Conservation (phyloP, 2,888 invertebrate species). For the Tachina grossa region DNA sequence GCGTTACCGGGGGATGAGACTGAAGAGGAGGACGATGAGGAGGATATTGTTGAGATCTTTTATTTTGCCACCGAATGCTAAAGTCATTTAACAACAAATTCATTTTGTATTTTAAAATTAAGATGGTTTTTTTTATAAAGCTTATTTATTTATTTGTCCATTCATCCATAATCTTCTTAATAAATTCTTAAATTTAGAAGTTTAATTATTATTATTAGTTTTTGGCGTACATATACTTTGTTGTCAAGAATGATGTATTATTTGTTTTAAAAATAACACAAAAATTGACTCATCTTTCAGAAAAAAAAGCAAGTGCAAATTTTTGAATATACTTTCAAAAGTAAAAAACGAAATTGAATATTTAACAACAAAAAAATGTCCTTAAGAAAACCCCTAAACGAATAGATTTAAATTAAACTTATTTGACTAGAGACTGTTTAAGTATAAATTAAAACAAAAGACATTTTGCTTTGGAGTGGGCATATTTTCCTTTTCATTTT, state of each 20-base stretch:
- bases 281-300: slow-evolving; percentile 28
- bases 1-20: background rate
- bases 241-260: slow-evolving; percentile 49
- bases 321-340: slow-evolving; percentile 65
- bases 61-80: slow-evolving; percentile 80
- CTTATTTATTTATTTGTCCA: background rate
- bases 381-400: slow-evolving; percentile 14
- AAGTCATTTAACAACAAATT: background rate
- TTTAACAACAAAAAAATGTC: background rate
- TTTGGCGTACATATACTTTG: slow-evolving; percentile 29
- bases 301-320: slow-evolving; percentile 60
- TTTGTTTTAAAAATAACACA: slow-evolving; percentile 29
- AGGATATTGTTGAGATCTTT: slow-evolving; percentile 77
- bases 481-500: background rate
- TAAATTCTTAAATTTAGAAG: background rate
- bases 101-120: background rate
- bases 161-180: background rate
- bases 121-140: slow-evolving; percentile 9
- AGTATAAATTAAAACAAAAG: background rate
- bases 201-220: background rate
- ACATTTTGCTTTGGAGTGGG: slow-evolving; percentile 22
- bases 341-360: slow-evolving; percentile 43
- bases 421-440: slow-evolving; percentile 49
- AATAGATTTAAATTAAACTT: slow-evolving; percentile 25
- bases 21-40: slow-evolving; percentile 44